phyloP scores from a whole-genome alignment of 2,888 invertebrate species.

The Troilus luridus region DNA sequence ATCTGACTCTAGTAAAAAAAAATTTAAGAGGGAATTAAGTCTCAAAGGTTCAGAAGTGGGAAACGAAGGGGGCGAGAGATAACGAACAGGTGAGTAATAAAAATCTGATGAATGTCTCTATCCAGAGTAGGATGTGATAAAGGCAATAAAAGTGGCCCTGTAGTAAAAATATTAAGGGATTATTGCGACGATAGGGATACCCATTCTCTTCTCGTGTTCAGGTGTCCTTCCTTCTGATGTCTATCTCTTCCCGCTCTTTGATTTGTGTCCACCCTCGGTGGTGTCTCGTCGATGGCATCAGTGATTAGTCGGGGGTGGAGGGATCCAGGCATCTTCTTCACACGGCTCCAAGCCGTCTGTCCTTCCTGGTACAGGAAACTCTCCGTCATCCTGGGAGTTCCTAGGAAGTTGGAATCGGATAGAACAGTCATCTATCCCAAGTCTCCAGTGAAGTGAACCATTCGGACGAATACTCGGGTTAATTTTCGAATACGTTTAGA shows the following conservation, averaged over 20 bases:
- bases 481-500: no score
- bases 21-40: neutral
- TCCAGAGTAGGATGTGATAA: conserved; percentile 44
- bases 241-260: conserved; percentile 36
- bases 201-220: neutral
- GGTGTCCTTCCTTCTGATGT: neutral
- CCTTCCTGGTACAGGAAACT: neutral
- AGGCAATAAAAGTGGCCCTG: conserved; percentile 47
- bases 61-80: conserved; percentile 26
- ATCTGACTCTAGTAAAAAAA: neutral
- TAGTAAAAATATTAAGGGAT: conserved; percentile 56
- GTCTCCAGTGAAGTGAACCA: no score
- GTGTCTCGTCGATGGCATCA: neutral
- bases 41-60: conserved; percentile 20
- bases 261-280: conserved; percentile 25
- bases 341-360: neutral
- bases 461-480: no score
- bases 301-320: neutral
- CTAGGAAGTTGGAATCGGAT: neutral
- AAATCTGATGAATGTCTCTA: conserved; percentile 56
- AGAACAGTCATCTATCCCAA: neutral
- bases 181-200: neutral
- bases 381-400: neutral
- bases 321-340: neutral
- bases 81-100: conserved; percentile 46